phyloP scores from a whole-genome alignment of 2,113 vertebrate species.

The Anoura caudifer region DNA sequence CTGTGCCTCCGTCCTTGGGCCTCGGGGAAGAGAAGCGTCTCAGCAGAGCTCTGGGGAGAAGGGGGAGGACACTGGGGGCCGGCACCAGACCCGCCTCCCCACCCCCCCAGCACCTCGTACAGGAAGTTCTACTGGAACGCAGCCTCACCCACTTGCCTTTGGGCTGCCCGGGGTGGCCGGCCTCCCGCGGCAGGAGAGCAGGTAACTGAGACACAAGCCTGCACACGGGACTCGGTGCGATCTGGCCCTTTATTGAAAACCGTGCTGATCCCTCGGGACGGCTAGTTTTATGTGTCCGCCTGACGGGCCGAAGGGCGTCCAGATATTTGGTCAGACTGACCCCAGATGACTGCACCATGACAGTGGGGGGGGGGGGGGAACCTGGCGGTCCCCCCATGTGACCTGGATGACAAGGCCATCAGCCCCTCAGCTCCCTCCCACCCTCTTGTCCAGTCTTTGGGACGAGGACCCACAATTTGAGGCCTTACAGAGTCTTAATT shows the following conservation, averaged over 20 bases:
- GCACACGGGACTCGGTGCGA: no score
- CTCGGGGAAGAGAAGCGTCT: accelerated
- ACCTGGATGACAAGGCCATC: not conserved
- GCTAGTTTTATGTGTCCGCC: not conserved
- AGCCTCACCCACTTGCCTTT: no score
- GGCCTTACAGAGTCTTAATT: not conserved
- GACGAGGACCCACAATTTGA: not conserved
- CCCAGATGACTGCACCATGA: accelerated
- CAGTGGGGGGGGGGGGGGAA: no score
- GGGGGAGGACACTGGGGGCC: accelerated
- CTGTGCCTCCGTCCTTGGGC: accelerated
- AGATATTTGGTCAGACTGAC: no score
- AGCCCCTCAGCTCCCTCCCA: not conserved
- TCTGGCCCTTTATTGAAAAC: no score
- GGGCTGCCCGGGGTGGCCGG: no score
- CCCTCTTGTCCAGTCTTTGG: not conserved
- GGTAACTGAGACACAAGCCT: no score
- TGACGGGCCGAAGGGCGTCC: not conserved
- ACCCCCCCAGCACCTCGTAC: no score
- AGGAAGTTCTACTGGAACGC: no score
- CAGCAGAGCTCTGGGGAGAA: not conserved
- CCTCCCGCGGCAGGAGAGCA: no score
- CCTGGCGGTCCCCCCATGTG: accelerated
- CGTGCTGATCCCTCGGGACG: no score
- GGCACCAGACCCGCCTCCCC: accelerated